Conservation (phyloP, 2,113 vertebrate species). For the Odontesthes bonariensis region DNA sequence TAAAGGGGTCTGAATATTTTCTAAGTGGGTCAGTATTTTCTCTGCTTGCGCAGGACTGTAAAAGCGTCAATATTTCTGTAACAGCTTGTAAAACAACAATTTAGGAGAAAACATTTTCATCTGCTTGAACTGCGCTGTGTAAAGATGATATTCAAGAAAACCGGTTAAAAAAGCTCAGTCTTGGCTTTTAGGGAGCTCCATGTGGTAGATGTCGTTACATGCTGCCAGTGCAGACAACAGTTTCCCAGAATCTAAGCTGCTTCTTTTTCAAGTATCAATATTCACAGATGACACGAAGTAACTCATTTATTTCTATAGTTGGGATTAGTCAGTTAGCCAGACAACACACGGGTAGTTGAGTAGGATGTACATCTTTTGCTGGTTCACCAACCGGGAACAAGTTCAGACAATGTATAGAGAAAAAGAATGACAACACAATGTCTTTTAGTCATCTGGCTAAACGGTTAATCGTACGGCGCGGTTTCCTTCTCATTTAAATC, state of each 20-base stretch:
- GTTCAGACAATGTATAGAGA: neutral
- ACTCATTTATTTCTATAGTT: constrained; percentile 9
- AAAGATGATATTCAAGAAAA: neutral
- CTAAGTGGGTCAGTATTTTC: neutral
- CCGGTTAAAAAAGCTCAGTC: neutral
- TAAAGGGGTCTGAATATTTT: neutral
- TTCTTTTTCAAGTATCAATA: constrained; percentile 49
- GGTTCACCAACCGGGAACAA: constrained; percentile 12
- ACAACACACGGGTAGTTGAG: constrained; percentile 12
- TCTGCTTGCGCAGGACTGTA: neutral
- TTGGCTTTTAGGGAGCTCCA: constrained; percentile 9
- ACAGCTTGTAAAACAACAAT: neutral
- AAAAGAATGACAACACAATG: neutral
- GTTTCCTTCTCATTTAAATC: constrained; percentile 9
- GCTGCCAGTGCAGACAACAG: neutral
- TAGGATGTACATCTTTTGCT: neutral
- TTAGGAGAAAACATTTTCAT: neutral
- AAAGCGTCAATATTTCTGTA: neutral
- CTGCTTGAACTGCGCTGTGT: neutral
- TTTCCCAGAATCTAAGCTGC: constrained; percentile 1
- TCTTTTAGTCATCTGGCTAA: constrained; percentile 24
- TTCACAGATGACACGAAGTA: constrained; percentile 4
- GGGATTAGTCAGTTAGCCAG: constrained; percentile 35
- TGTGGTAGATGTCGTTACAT: neutral
- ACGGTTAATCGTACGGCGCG: constrained; percentile 7